These are phyloP conservation scores for Lagodon rhomboides DNA, from an alignment of 2,797 vertebrate species.

Conservation along the genomic window DNA sequence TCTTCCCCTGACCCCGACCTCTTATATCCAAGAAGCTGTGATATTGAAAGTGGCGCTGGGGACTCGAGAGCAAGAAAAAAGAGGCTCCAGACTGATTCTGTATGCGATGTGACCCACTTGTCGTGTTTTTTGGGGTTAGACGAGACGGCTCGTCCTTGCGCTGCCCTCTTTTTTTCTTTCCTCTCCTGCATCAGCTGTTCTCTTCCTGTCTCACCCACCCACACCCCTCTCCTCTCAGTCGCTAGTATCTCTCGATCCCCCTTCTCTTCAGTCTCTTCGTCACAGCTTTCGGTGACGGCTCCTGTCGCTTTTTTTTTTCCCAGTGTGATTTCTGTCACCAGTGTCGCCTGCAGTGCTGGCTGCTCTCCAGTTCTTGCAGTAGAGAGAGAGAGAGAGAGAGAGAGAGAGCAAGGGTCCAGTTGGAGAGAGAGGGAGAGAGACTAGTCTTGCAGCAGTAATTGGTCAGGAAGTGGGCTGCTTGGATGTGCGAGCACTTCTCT, in stretches of 20 bases:
- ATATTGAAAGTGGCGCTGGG: conserved; percentile 15
- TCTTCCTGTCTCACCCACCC: conserved; percentile 15
- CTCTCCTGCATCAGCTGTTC: conserved; percentile 30
- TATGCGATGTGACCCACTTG: conserved; percentile 71
- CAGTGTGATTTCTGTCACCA: conserved; percentile 60
- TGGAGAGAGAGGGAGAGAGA: conserved; percentile 52
- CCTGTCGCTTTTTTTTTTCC: conserved; percentile 33
- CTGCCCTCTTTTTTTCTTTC: conserved; percentile 58
- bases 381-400: conserved; percentile 33
- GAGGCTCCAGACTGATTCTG: conserved; percentile 31
- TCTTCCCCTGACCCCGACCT: background rate
- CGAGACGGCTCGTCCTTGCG: conserved; percentile 53
- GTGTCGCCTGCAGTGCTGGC: conserved; percentile 74
- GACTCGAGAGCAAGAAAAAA: background rate
- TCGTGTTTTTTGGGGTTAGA: conserved; percentile 46
- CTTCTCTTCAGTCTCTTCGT: conserved; percentile 22
- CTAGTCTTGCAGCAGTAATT: conserved; percentile 80
- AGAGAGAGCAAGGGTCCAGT: conserved; percentile 49
- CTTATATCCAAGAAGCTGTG: conserved; percentile 1
- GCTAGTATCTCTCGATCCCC: conserved; percentile 22
- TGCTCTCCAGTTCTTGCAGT: conserved; percentile 67
- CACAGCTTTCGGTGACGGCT: conserved; percentile 52
- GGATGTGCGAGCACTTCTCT: conserved; percentile 67
- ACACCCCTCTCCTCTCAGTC: conserved; percentile 23
- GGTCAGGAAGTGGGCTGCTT: conserved; percentile 83